A percentile compares a stretch with the other conserved stretches of the same genome.
Evolutionary conservation across 2,113 vertebrate genomes (phyloP).

Genomic region (Cercocebus atys): DNA sequence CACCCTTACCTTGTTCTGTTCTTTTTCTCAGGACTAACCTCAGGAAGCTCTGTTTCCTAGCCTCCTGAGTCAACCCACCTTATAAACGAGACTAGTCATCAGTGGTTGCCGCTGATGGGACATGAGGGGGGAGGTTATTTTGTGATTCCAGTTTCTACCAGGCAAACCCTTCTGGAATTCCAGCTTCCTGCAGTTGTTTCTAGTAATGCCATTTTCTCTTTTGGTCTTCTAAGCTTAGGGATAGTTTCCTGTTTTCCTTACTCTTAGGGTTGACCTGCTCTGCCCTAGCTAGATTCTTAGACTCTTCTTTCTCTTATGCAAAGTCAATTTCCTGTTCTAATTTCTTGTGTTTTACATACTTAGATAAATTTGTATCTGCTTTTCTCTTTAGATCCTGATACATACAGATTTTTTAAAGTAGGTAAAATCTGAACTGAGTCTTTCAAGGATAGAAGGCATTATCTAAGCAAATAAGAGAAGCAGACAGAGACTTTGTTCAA

Average conservation of each 20-base stretch:
- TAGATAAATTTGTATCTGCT: not conserved
- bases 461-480: conserved; percentile 1
- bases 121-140: not conserved
- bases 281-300: not conserved
- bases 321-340: not conserved
- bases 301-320: not conserved
- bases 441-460: not conserved
- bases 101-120: not conserved
- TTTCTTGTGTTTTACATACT: conserved; percentile 13
- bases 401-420: not conserved
- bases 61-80: not conserved
- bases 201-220: not conserved
- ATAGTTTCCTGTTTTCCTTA: not conserved
- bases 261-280: not conserved
- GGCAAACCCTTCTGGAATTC: not conserved
- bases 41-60: not conserved
- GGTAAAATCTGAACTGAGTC: not conserved
- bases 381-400: not conserved
- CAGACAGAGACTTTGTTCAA: not conserved
- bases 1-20: not conserved
- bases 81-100: not conserved
- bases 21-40: not conserved
- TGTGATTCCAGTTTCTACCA: not conserved
- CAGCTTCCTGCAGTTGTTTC: not conserved
- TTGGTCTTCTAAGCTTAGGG: not conserved